phyloP scores from a whole-genome alignment of 2,113 vertebrate genomes.

The Chloropsis hardwickii region DNA sequence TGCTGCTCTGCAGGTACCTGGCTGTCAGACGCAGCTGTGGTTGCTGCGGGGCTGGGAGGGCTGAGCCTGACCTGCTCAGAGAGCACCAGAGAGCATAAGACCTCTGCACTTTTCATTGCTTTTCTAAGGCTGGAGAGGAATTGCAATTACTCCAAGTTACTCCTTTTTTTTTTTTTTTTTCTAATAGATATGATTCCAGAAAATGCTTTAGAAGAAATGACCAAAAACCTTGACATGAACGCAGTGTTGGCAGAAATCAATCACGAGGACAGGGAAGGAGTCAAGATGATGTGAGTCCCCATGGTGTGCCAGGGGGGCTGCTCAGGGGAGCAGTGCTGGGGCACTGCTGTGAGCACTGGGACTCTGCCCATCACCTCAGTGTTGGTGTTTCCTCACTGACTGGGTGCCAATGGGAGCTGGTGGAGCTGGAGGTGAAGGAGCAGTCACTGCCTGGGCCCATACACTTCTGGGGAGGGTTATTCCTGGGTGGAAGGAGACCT shows the following conservation, averaged over 20 bases:
- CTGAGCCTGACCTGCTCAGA: fast-evolving
- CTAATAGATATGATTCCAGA: slow-evolving; percentile 93
- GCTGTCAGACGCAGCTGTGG: fast-evolving
- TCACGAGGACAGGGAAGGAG: slow-evolving; percentile 76
- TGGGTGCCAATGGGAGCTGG: neutral
- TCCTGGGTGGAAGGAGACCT: neutral
- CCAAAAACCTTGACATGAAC: slow-evolving; percentile 95
- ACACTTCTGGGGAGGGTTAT: neutral
- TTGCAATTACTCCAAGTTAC: neutral
- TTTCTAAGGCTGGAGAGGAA: neutral
- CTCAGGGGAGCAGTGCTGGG: neutral
- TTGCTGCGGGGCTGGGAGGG: neutral
- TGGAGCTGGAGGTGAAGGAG: neutral
- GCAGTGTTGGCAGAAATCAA: slow-evolving; percentile 88
- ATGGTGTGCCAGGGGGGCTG: neutral
- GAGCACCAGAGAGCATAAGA: neutral
- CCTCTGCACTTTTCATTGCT: neutral
- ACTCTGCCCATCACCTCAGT: neutral
- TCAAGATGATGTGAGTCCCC: slow-evolving; percentile 90
- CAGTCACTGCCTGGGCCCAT: neutral
- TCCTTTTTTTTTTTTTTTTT: neutral
- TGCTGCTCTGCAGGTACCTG: neutral
- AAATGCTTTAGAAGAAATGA: slow-evolving; percentile 97
- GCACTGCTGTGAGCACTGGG: neutral
- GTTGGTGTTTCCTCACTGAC: neutral